Conservation (phyloP, 2,797 vertebrate species). For the Eurystomus glaucurus region DNA sequence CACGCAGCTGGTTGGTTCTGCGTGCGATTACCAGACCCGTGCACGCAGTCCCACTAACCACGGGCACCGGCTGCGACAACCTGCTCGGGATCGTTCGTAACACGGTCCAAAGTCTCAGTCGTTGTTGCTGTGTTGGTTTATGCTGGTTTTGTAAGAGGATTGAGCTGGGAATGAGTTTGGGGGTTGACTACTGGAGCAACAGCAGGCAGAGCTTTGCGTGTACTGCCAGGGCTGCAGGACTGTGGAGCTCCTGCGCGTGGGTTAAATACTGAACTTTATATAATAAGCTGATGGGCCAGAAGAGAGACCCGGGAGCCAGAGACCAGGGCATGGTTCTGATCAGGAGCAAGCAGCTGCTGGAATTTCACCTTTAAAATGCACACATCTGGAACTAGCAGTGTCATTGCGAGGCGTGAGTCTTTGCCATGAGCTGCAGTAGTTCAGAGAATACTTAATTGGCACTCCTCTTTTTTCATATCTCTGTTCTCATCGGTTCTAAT, state of each 20-base stretch:
- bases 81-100: neutral
- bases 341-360: neutral
- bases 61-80: neutral
- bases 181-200: neutral
- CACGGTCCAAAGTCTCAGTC: neutral
- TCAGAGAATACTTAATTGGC: conserved; percentile 22
- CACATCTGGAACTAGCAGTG: neutral
- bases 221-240: neutral
- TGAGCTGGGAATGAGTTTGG: neutral
- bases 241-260: neutral
- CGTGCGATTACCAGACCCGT: conserved; percentile 14
- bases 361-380: neutral
- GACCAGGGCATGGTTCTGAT: neutral
- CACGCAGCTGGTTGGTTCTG: conserved; percentile 3
- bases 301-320: neutral
- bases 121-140: neutral
- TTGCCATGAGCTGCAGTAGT: conserved; percentile 3
- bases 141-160: neutral
- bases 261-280: neutral
- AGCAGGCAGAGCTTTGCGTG: neutral
- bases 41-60: conserved; percentile 2
- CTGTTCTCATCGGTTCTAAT: conserved; percentile 34
- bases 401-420: neutral
- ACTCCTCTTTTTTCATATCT: conserved; percentile 41
- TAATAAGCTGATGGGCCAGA: neutral